Percentiles rank a stretch among this genome's conserved stretches.
Evolutionary conservation across 2,888 invertebrate genomes (phyloP).

Genomic region (Parnassius glacialis): DNA sequence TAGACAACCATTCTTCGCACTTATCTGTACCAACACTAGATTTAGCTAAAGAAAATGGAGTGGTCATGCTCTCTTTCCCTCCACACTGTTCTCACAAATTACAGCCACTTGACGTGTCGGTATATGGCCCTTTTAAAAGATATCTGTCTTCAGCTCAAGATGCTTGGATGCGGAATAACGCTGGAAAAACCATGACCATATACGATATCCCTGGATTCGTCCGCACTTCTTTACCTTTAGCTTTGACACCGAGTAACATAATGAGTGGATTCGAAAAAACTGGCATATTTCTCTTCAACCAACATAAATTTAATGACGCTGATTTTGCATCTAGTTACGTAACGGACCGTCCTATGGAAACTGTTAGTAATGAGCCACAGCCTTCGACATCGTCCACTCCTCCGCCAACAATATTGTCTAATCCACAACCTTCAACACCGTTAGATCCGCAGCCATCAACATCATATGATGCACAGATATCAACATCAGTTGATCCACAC

Average conservation of each 20-base stretch:
- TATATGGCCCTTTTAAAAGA: no score
- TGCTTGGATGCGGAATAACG: no score
- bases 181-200: neutral
- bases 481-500: no score
- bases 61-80: conserved; percentile 11
- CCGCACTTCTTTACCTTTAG: conserved; percentile 8
- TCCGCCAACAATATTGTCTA: neutral
- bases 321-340: conserved; percentile 7
- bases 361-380: no score
- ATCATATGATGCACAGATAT: neutral
- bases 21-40: conserved; percentile 20
- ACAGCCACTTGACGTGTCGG: conserved; percentile 2
- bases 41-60: conserved; percentile 18
- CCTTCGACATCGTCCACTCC: no score
- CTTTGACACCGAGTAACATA: conserved; percentile 14
- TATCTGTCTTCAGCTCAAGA: no score
- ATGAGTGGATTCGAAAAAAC: conserved; percentile 13
- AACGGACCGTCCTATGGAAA: conserved; percentile 14
- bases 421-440: conserved; percentile 18
- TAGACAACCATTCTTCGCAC: conserved; percentile 18
- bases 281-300: conserved; percentile 16
- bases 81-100: conserved; percentile 6
- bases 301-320: no score
- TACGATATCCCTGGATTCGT: conserved; percentile 4
- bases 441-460: neutral